Conservation (phyloP, 2,797 vertebrate genomes). For the Myripristis jacobus region DNA sequence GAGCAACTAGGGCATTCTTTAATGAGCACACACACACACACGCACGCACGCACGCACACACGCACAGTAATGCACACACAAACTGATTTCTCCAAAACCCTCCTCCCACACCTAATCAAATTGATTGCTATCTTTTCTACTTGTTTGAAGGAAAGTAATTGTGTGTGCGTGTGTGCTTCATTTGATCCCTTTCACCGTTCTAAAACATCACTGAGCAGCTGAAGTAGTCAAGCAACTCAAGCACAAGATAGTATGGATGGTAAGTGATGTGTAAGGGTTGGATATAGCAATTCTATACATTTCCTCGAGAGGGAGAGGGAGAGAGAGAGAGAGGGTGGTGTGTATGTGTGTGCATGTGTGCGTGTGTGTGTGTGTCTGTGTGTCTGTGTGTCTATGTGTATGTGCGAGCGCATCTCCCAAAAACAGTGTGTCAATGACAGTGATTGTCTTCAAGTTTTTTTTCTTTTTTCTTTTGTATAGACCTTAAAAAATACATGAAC, state of each 20-base stretch:
- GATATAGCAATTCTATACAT: slow-evolving; percentile 43
- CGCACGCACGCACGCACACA: slow-evolving; percentile 8
- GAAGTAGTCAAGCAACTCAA: slow-evolving; percentile 39
- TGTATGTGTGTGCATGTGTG: slow-evolving; percentile 4
- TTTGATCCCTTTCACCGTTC: slow-evolving; percentile 53
- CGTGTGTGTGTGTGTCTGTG: slow-evolving; percentile 4
- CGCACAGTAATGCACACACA: no score
- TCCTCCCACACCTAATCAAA: slow-evolving; percentile 45
- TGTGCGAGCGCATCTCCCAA: no score
- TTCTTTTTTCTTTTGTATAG: slow-evolving; percentile 27
- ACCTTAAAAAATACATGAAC: slow-evolving; percentile 68
- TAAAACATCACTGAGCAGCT: slow-evolving; percentile 32
- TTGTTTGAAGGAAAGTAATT: slow-evolving; percentile 8
- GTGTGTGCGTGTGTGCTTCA: slow-evolving; percentile 19
- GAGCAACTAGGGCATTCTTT: slow-evolving; percentile 51
- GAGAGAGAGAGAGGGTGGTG: no score
- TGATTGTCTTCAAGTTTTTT: slow-evolving; percentile 43
- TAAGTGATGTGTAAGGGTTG: slow-evolving; percentile 35
- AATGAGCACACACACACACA: slow-evolving; percentile 43
- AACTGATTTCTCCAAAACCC: slow-evolving; percentile 31
- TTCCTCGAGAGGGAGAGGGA: slow-evolving; percentile 3
- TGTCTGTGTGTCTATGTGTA: background rate
- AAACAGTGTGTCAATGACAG: slow-evolving; percentile 46
- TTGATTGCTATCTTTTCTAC: slow-evolving; percentile 19
- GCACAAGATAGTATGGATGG: slow-evolving; percentile 20